phyloP scores from a whole-genome alignment of 2,888 invertebrate species.

The Ypsolopha sequella region DNA sequence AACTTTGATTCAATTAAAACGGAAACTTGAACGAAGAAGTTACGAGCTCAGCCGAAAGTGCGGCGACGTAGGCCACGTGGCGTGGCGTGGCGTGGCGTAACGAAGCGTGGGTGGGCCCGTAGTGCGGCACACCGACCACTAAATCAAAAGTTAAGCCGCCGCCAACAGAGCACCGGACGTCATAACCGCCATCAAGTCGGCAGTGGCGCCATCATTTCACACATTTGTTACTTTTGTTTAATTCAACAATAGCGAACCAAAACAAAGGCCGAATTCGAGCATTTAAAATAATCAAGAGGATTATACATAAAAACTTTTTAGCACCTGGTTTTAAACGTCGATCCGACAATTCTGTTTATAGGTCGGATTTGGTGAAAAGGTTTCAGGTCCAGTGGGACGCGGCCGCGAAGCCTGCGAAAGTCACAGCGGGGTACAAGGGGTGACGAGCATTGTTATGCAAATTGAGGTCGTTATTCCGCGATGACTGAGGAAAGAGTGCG shows the following conservation, averaged over 20 bases:
- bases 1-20: constrained; percentile 70
- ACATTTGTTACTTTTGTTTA: background rate
- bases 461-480: constrained; percentile 70
- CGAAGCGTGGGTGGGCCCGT: constrained; percentile 16
- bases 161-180: constrained; percentile 3
- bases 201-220: background rate
- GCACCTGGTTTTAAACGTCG: background rate
- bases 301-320: background rate
- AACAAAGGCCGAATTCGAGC: background rate
- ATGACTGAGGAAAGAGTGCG: constrained; percentile 64
- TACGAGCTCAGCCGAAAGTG: constrained; percentile 38
- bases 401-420: constrained; percentile 53
- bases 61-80: constrained; percentile 15
- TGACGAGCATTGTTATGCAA: constrained; percentile 70
- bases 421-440: constrained; percentile 63
- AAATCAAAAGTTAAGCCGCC: constrained; percentile 33
- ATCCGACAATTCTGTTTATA: constrained; percentile 10
- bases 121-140: constrained; percentile 20
- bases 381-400: constrained; percentile 55
- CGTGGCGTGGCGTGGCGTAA: constrained; percentile 15
- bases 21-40: constrained; percentile 62
- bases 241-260: background rate
- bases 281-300: background rate
- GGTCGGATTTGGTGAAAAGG: constrained; percentile 47
- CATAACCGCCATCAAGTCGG: background rate